Percentiles rank a stretch among this genome's conserved stretches.
Evolutionary conservation across 2,113 vertebrate genomes (phyloP).

Genomic region (Vulpes vulpes): DNA sequence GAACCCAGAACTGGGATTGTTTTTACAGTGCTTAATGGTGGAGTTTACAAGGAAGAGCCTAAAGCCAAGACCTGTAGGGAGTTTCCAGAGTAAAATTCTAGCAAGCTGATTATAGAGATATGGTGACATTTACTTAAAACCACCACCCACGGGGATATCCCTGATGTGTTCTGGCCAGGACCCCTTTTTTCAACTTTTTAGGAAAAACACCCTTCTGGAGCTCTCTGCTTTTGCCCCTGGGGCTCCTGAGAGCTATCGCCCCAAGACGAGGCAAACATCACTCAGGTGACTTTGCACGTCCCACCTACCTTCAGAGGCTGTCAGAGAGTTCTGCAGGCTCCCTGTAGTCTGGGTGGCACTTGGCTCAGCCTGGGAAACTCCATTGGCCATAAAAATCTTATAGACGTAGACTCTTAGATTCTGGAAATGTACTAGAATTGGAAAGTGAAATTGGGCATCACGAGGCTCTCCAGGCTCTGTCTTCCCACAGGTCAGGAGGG

Average conservation of each 20-base stretch:
- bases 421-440: neutral
- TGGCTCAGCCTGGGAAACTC: neutral
- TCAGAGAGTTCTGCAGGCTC: neutral
- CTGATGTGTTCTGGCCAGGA: neutral
- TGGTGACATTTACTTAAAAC: constrained; percentile 56
- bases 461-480: neutral
- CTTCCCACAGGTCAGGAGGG: neutral
- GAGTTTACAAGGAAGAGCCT: neutral
- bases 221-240: neutral
- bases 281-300: no score
- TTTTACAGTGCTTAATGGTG: neutral
- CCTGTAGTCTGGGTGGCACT: neutral
- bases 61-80: neutral
- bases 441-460: neutral
- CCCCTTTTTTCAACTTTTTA: neutral
- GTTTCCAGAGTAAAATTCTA: constrained; percentile 50
- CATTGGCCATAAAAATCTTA: rapidly evolving
- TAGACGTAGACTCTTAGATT: rapidly evolving
- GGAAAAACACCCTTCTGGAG: neutral
- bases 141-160: constrained; percentile 32
- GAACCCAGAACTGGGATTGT: neutral
- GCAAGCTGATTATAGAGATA: constrained; percentile 25
- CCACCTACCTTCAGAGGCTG: neutral
- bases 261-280: neutral
- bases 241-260: neutral